A percentile compares a stretch with the other conserved stretches of the same genome.
Conservation (phyloP, 1,140 invertebrate genomes). For the Leptinotarsa texana region DNA sequence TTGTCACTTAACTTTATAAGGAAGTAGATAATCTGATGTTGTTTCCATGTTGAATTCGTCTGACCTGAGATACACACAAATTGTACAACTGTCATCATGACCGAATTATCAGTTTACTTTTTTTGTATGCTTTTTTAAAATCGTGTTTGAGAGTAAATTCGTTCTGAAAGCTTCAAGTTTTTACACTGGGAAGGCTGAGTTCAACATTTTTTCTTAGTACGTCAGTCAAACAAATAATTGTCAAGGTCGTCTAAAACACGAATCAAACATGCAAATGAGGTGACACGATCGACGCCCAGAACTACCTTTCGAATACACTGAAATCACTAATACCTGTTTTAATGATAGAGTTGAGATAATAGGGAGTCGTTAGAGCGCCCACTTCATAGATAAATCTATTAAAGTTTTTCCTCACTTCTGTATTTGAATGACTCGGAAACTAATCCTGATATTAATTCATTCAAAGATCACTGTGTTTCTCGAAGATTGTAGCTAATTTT, state of each 20-base stretch:
- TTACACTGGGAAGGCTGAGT: background rate
- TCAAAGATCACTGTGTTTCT: no score
- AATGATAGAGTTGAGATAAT: constrained; percentile 2
- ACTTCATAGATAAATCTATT: background rate
- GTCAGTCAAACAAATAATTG: background rate
- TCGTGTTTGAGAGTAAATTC: background rate
- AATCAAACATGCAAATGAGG: background rate
- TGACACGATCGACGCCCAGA: background rate
- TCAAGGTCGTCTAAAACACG: constrained; percentile 1
- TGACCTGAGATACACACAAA: background rate
- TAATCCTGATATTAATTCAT: no score
- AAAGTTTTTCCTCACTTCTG: no score
- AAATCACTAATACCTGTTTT: background rate
- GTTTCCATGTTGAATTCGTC: background rate
- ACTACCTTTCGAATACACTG: background rate
- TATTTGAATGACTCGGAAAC: no score
- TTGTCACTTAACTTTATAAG: background rate
- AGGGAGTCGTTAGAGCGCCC: background rate
- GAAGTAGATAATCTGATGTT: background rate
- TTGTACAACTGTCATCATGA: background rate
- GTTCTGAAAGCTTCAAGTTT: background rate
- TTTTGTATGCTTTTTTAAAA: background rate
- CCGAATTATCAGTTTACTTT: background rate
- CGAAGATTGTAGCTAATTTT: no score
- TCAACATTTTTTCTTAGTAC: background rate